Base-by-base conservation (phyloP, 2,888 invertebrate species). In the Eristalinus sepulchralis region DNA sequence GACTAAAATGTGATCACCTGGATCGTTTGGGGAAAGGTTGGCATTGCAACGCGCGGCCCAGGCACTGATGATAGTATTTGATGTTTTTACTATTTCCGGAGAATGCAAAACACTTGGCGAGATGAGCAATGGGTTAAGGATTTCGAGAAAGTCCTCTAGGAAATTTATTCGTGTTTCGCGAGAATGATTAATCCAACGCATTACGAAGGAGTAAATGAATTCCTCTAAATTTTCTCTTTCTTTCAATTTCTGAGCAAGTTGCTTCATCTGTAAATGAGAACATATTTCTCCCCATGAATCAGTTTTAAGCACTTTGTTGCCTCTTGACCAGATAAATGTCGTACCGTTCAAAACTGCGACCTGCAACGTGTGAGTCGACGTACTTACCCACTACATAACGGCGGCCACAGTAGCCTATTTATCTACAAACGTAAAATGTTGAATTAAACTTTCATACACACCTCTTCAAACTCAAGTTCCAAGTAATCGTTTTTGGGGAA, bases 381-480 rank as follows among this genome's bases (percentile, higher is more conserved):
- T 6, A 31, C 31, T 5, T 31, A 31, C 31, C 31, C 31, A 31
- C 31, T 5, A 31, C 31, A 6, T 6, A 2, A 31, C 31, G 31
- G 31, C 31, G 31, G 4, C 6, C 31, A 31, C 6, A 31, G 4
- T 6, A 6, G 31, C n/a, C n/a, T n/a, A n/a, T n/a, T n/a, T n/a
- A n/a, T n/a, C 31, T 5, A 31, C 4, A 31, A 31, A 31, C 2
- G 31, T 31, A 4, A 6, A 4, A 6, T 31, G 31, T 6, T 31
- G 31, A 2, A 31, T 31, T 31, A 31, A 4, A 31, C 31, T 31
- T 31, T 31, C 4, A 36, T 31, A 55, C 70, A 1, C 11, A 88
- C 88, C 80, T 88, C 88, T 31, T 88, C 82, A 57, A 83, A 82
- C 0, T 88, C 84, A 36, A 88, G 73, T 9, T 66, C 22, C 62